Evolutionary conservation across 2,797 vertebrate genomes (phyloP).

Genomic region (Orestias chungarensis): DNA sequence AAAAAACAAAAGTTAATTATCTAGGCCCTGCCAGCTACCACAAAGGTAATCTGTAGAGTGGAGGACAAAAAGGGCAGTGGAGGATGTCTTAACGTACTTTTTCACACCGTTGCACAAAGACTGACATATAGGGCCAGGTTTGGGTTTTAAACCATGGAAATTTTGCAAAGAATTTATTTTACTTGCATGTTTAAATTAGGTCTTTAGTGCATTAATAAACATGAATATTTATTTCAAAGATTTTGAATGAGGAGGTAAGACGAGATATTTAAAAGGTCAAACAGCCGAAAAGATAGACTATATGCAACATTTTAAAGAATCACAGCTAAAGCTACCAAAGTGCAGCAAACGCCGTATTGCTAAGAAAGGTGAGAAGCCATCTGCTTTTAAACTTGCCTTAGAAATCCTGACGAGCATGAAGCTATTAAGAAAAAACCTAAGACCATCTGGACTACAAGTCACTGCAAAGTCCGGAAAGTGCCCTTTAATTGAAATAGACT

Average conservation of each 20-base stretch:
- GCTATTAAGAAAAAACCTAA: constrained; percentile 41
- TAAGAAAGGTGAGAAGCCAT: constrained; percentile 63
- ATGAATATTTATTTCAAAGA: neutral
- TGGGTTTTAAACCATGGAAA: neutral
- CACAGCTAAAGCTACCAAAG: constrained; percentile 36
- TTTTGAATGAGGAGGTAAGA: neutral
- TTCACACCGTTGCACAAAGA: constrained; percentile 44
- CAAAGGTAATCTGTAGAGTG: constrained; percentile 58
- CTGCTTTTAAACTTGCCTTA: constrained; percentile 54
- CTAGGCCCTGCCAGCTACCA: constrained; percentile 52
- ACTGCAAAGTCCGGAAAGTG: constrained; percentile 58
- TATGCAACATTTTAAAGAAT: constrained; percentile 19
- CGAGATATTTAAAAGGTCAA: neutral
- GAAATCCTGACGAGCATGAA: constrained; percentile 44
- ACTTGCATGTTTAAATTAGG: neutral
- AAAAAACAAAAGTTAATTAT: constrained; percentile 76
- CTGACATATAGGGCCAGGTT: constrained; percentile 15
- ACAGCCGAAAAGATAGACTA: constrained; percentile 9
- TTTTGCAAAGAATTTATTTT: neutral
- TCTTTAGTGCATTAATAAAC: neutral
- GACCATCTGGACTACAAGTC: constrained; percentile 63
- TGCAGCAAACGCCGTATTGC: constrained; percentile 41
- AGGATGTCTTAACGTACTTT: constrained; percentile 59
- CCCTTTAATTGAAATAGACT: constrained; percentile 21
- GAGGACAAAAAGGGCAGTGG: constrained; percentile 38